Evolutionary conservation across 2,113 vertebrate species (phyloP).

Genomic region (Arvicanthis niloticus): DNA sequence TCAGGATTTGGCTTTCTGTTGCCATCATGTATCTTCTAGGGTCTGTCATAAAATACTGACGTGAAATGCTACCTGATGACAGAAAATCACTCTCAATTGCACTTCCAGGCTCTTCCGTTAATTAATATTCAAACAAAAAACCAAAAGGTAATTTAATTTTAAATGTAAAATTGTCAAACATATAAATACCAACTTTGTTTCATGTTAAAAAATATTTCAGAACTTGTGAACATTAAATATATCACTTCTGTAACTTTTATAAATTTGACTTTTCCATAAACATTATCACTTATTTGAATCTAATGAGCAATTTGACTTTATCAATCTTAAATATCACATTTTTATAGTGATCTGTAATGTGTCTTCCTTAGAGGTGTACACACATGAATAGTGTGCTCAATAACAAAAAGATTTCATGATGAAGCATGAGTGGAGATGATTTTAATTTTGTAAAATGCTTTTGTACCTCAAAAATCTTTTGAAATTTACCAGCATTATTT

Average conservation of each 20-base stretch:
- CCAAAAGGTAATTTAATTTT: not conserved
- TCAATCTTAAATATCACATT: not conserved
- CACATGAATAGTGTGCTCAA: not conserved
- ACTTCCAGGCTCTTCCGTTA: not conserved
- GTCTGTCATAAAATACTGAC: not conserved
- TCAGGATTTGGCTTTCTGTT: not conserved
- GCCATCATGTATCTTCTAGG: not conserved
- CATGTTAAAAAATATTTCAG: not conserved
- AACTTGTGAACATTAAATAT: not conserved
- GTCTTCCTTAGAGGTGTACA: not conserved
- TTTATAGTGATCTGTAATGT: not conserved
- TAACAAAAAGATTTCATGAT: not conserved
- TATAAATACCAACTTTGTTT: constrained; percentile 3
- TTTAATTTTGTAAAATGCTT: not conserved
- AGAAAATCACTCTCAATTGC: not conserved
- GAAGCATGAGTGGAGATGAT: not conserved
- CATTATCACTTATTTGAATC: not conserved
- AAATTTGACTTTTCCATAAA: not conserved
- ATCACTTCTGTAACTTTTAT: not conserved
- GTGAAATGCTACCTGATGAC: not conserved
- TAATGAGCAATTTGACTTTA: not conserved
- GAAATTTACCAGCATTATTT: not conserved
- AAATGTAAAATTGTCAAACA: not conserved
- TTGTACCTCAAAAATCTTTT: not conserved
- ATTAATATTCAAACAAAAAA: constrained; percentile 16